phyloP scores from a whole-genome alignment of 2,888 invertebrate genomes.

The Emmelina monodactyla region DNA sequence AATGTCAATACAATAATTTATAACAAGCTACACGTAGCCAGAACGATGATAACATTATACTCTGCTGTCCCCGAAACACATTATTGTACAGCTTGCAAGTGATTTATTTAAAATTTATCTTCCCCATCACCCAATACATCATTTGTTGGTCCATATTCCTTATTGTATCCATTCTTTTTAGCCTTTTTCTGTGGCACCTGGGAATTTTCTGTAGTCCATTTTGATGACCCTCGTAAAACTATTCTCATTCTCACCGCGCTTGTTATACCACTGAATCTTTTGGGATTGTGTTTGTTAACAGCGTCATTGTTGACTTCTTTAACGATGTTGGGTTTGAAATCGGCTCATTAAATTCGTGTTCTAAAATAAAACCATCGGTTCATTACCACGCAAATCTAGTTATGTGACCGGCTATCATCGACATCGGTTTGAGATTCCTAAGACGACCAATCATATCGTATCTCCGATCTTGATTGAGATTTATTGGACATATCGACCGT shows the following conservation, averaged over 20 bases:
- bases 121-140: conserved; percentile 33
- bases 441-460: conserved; percentile 36
- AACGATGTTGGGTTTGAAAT: background rate
- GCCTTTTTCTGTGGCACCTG: background rate
- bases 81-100: conserved; percentile 19
- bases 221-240: too few species aligned
- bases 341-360: background rate
- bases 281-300: too few species aligned
- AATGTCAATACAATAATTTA: too few species aligned
- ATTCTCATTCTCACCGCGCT: too few species aligned
- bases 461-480: conserved; percentile 59
- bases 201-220: too few species aligned
- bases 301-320: too few species aligned
- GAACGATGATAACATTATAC: conserved; percentile 8
- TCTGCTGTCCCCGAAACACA: conserved; percentile 14
- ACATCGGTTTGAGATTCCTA: conserved; percentile 21
- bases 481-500: conserved; percentile 44
- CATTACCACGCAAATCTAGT: conserved; percentile 19
- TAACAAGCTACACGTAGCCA: too few species aligned
- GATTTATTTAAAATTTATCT: conserved; percentile 33
- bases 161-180: background rate
- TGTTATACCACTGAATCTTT: too few species aligned
- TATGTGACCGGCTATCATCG: conserved; percentile 21
- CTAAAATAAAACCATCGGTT: conserved; percentile 11
- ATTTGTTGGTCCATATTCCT: conserved; percentile 22